Evolutionary conservation across 1,140 invertebrate genomes (phyloP), one percentile per base, ranked within the genome.

Genomic region (Ceratosolen fusciceps): DNA sequence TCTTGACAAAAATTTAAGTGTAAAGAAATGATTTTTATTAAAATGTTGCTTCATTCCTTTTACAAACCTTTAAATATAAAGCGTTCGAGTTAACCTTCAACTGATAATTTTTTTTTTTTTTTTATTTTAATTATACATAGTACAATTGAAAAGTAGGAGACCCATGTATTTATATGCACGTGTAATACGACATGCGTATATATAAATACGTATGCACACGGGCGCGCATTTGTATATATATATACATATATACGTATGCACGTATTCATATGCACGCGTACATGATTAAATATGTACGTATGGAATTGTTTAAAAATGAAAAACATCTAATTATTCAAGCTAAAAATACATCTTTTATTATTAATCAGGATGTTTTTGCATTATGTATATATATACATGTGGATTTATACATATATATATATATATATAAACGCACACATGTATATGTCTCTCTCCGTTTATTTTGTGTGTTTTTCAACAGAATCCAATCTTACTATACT

Each of bases 11-110:
- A 73, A 74, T 12, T 62, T 39, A 58, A 58, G 34, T 62, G 71
- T 62, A 72, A 79, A 73, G 77, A 79, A 73, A 79, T 78, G 67
- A 58, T 56, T 16, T 79, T 79, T 73, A 79, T 79, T 79, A 47
- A 62, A n/a, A 4, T 19, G 49, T 39, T 77, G 19, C 16, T 52
- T 74, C 60, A 52, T 79, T 74, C 34, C 49, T 67, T 74, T 74
- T 68, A 79, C 71, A 74, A 29, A 74, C 39, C 21, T 74, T 79
- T 71, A 71, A 52, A 72, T 67, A 72, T 29, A 65, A 34, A 52
- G 29, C 73, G 67, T 73, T 34, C 4, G 54, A 73, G 34, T 37
- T 21, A 65, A 67, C 34, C 24, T 52, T 14, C 26, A 52, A 67
- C n/a, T 39, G 7, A 43, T 43, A 56, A 67, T 72, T 72, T 71